Evolutionary conservation across 2,113 vertebrate genomes (phyloP).

Genomic region (Aphelocoma coerulescens): DNA sequence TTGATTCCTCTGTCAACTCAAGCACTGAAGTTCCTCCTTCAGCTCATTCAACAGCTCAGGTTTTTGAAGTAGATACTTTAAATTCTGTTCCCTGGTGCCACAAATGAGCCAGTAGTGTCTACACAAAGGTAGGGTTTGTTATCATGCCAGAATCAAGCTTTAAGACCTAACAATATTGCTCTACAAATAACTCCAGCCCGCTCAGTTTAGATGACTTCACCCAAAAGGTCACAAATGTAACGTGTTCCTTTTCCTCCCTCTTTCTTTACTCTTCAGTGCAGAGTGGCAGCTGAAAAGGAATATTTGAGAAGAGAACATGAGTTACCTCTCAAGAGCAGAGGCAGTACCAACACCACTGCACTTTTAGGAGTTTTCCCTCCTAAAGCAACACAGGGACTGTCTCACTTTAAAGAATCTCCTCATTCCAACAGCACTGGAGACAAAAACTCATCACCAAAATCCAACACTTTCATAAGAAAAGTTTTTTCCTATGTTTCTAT

Average conservation of each 20-base stretch:
- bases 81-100: neutral
- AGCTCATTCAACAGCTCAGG: neutral
- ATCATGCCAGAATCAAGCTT: slow-evolving; percentile 10
- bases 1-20: slow-evolving; percentile 1
- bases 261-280: neutral
- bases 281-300: neutral
- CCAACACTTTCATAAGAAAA: neutral
- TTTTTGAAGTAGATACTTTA: slow-evolving; percentile 22
- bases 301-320: neutral
- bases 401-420: neutral
- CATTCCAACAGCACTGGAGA: neutral
- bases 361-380: neutral
- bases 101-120: neutral
- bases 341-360: neutral
- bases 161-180: neutral
- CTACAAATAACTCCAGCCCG: neutral
- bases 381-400: neutral
- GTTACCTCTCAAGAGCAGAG: neutral
- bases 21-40: slow-evolving; percentile 12
- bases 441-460: neutral
- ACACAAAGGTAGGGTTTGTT: neutral
- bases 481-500: accelerated
- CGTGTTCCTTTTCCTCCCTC: neutral
- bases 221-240: neutral
- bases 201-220: slow-evolving; percentile 14